phyloP scores from a whole-genome alignment of 2,888 invertebrate genomes.

The Pristionchus arcanus region DNA sequence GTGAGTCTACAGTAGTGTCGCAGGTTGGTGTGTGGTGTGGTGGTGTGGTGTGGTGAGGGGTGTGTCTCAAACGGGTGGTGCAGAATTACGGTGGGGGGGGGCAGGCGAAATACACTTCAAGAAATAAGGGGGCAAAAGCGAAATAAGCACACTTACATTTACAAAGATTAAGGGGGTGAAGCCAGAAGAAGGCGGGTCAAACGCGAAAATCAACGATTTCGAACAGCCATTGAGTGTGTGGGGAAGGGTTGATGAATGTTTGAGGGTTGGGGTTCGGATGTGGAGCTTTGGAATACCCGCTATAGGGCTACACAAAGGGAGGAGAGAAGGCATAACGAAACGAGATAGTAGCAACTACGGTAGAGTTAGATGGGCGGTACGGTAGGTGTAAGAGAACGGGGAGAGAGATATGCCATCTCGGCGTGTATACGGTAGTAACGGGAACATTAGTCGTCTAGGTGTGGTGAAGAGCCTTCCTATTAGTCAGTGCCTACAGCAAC shows the following conservation, averaged over 20 bases:
- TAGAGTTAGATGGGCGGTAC: constrained; percentile 17
- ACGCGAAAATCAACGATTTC: constrained; percentile 32
- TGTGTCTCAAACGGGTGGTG: constrained; percentile 2
- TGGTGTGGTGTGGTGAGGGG: neutral
- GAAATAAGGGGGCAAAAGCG: neutral
- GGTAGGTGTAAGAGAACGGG: constrained; percentile 11
- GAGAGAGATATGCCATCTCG: constrained; percentile 47
- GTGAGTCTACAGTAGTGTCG: constrained; percentile 50
- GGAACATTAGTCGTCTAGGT: constrained; percentile 34
- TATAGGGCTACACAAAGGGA: constrained; percentile 23
- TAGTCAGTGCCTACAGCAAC: constrained; percentile 37
- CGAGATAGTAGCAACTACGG: neutral
- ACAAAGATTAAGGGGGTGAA: neutral
- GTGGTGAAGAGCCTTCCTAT: neutral
- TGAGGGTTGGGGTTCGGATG: constrained; percentile 33
- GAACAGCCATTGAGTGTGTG: constrained; percentile 29
- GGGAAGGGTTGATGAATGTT: constrained; percentile 4
- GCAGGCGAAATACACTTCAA: constrained; percentile 21
- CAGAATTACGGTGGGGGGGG: neutral
- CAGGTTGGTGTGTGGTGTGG: constrained; percentile 5
- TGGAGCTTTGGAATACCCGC: constrained; percentile 39
- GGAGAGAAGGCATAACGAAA: neutral
- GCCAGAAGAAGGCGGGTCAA: constrained; percentile 4
- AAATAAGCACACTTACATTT: neutral
- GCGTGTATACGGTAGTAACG: constrained; percentile 24